Conservation (phyloP, 2,888 invertebrate genomes). For the Drosophila pseudotakahashii region DNA sequence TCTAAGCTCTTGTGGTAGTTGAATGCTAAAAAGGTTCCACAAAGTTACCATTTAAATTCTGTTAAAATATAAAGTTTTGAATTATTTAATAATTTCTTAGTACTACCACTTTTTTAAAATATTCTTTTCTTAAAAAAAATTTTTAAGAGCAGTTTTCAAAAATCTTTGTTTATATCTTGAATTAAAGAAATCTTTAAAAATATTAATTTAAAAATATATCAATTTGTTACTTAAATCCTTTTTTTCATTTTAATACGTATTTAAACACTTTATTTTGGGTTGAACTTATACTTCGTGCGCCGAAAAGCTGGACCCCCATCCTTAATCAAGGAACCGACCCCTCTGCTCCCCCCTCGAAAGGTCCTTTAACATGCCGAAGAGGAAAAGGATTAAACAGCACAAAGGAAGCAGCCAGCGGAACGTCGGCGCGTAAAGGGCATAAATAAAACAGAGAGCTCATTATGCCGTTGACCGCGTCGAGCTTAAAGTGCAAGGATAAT, state of each 20-base stretch:
- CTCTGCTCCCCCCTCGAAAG: background rate
- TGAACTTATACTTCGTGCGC: conserved; percentile 4
- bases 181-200: no score
- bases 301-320: background rate
- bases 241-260: no score
- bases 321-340: conserved; percentile 13
- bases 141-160: no score
- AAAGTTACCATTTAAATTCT: background rate
- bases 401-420: conserved; percentile 30
- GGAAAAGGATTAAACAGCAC: conserved; percentile 46
- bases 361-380: conserved; percentile 23
- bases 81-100: no score
- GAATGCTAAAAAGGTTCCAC: background rate
- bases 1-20: conserved; percentile 2
- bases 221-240: no score
- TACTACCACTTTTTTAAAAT: no score
- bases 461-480: conserved; percentile 39
- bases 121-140: no score
- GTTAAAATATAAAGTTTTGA: no score
- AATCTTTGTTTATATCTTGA: no score
- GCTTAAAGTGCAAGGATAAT: conserved; percentile 40
- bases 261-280: no score
- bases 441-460: conserved; percentile 44
- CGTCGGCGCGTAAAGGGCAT: conserved; percentile 36
- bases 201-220: no score